These are phyloP conservation scores for Sturnus vulgaris DNA, from an alignment of 2,113 vertebrate genomes.

Conservation along the genomic window DNA sequence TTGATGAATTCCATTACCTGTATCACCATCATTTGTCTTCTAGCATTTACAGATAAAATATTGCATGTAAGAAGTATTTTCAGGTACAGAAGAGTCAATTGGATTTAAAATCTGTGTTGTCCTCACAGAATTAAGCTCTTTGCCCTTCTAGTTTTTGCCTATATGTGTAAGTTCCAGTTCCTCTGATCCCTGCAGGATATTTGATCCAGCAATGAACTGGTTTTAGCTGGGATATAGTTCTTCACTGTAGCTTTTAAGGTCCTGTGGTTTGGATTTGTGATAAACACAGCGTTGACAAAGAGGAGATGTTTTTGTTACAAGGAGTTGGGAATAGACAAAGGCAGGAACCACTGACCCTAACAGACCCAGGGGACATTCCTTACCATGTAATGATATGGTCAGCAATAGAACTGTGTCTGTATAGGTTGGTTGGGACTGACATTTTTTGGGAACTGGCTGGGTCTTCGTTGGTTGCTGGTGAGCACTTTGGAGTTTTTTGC, in stretches of 20 bases:
- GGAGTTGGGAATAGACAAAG: not conserved
- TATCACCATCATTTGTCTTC: not conserved
- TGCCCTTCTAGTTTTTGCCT: not conserved
- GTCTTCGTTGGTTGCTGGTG: not conserved
- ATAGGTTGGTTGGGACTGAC: not conserved
- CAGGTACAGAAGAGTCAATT: not conserved
- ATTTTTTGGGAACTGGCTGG: not conserved
- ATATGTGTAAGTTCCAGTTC: not conserved
- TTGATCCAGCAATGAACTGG: not conserved
- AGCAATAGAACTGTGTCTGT: not conserved
- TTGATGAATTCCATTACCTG: not conserved
- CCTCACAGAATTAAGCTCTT: not conserved
- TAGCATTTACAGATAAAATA: not conserved
- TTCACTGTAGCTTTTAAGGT: not conserved
- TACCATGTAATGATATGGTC: not conserved
- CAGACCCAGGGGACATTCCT: not conserved
- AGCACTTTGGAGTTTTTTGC: not conserved
- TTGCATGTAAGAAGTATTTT: not conserved
- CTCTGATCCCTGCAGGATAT: not conserved
- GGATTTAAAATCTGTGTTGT: not conserved
- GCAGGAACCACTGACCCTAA: too few relatives aligned
- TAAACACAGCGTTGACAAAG: not conserved
- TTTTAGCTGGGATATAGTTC: not conserved
- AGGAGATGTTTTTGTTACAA: not conserved
- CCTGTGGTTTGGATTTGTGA: not conserved